These are phyloP conservation scores for Astyanax mexicanus DNA, from an alignment of 2,797 vertebrate species.

Conservation along the genomic window DNA sequence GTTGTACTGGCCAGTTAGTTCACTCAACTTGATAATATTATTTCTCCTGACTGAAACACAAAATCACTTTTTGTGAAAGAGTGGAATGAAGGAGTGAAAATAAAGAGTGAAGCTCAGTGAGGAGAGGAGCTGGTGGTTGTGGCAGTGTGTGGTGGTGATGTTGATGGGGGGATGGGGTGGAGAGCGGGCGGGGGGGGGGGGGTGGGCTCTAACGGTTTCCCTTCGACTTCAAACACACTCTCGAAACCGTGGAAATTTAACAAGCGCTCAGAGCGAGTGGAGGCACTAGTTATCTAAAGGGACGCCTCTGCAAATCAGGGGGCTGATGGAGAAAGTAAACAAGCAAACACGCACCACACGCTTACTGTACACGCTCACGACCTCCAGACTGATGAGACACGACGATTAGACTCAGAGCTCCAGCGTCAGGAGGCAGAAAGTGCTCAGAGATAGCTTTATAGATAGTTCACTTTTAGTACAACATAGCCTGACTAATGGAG, in stretches of 20 bases:
- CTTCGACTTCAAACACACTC: conserved; percentile 63
- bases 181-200: no score
- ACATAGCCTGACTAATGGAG: no score
- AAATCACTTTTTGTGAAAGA: conserved; percentile 8
- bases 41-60: no score
- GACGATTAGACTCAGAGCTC: not conserved
- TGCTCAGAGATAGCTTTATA: no score
- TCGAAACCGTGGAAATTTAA: conserved; percentile 65
- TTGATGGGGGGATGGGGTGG: conserved; percentile 49
- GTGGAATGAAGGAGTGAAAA: conserved; percentile 29
- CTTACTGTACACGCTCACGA: conserved; percentile 2
- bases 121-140: conserved; percentile 40
- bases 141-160: conserved; percentile 19
- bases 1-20: no score
- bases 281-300: conserved; percentile 53
- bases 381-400: not conserved
- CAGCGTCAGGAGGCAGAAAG: not conserved
- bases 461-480: no score
- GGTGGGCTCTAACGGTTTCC: conserved; percentile 68
- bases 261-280: conserved; percentile 37
- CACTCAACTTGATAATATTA: no score
- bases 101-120: conserved; percentile 33
- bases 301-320: conserved; percentile 56
- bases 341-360: conserved; percentile 25
- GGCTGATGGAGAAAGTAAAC: conserved; percentile 50